phyloP scores from a whole-genome alignment of 2,888 invertebrate genomes.

The Machimus rusticus region DNA sequence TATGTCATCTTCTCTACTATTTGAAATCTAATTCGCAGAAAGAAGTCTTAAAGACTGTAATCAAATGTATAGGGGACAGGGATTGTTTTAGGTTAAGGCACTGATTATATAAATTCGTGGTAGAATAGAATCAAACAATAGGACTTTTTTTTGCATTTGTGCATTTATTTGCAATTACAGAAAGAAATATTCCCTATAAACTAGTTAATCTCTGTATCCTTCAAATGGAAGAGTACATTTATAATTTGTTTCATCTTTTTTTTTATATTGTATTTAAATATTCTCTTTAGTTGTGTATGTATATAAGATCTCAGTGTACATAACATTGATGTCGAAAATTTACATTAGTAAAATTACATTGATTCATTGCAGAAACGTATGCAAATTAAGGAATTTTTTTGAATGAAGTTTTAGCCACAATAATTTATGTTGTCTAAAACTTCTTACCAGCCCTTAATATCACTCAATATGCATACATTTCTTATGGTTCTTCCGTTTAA shows the following conservation, averaged over 20 bases:
- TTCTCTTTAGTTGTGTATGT: neutral
- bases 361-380: neutral
- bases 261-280: neutral
- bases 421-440: neutral
- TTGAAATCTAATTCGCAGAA: no score
- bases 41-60: no score
- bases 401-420: neutral
- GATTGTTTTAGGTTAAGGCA: neutral
- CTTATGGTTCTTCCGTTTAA: neutral
- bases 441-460: slow-evolving; percentile 18
- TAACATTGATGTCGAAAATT: neutral
- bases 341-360: neutral
- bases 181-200: slow-evolving; percentile 24
- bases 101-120: neutral
- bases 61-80: no score
- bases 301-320: slow-evolving; percentile 29
- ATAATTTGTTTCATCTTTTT: neutral
- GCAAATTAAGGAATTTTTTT: slow-evolving; percentile 9
- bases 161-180: slow-evolving; percentile 34
- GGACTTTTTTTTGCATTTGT: slow-evolving; percentile 6
- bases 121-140: neutral
- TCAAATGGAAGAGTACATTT: neutral
- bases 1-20: no score
- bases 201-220: neutral
- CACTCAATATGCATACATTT: slow-evolving; percentile 1